Evolutionary conservation across 2,888 invertebrate species (phyloP), one percentile per base, ranked within the genome.

Genomic region (Lomographa bimaculata): DNA sequence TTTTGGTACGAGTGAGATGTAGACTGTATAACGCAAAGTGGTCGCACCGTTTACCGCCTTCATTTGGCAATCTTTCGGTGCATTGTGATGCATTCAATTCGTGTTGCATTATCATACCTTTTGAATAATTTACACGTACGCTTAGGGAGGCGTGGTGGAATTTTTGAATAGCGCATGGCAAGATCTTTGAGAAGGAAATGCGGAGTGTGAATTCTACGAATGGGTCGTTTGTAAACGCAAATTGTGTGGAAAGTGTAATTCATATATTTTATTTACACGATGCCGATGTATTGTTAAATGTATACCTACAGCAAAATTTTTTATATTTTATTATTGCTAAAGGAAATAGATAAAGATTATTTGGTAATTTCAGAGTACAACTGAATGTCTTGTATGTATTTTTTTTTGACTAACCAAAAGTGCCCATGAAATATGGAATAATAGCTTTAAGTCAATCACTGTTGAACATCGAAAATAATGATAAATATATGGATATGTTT

Each of bases 31-130:
- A 60, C 62, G 59, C 63, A 60, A 65, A 75, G 67, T 71, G 74
- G 70, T 71, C 70, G 63, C 69, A 69, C 66, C 73, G 73, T 68
- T 79, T 74, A 79, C 79, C 73, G 60, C 62, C 65, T 65, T 71
- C 76, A 78, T 76, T 80, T 79, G 80, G 76, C 79, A 79, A 72
- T 75, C 79, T 75, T 73, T 76, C 71, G 63, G 60, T 69, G 72
- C 71, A 78, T 71, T 63, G 51, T 76, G 70, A 74, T 73, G 62
- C 63, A 64, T 67, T 72, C 71, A 64, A 71, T 70, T 68, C 64
- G 61, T 69, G 60, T 64, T 60, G 57, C 63, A 64, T 56, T 59
- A 58, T 60, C 54, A 61, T 58, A 50, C 60, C 56, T 58, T 67
- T 60, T 65, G 60, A 64, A 64, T 58, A 60, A 60, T 63, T 58